phyloP scores from a whole-genome alignment of 2,113 vertebrate genomes.

The Cyanoramphus novaezelandiae region DNA sequence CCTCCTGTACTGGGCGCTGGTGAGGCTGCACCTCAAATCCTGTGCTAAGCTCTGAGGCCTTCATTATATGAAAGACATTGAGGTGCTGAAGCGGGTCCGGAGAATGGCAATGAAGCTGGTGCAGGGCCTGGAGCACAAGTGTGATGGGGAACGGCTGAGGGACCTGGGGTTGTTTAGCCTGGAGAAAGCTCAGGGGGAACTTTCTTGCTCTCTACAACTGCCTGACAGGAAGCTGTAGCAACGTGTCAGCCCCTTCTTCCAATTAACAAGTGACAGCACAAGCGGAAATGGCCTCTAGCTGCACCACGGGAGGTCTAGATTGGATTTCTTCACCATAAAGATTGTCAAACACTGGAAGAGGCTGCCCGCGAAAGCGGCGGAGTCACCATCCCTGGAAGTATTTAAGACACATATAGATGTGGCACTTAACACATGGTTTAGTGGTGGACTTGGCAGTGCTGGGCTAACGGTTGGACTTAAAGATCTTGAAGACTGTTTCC shows the following conservation, averaged over 20 bases:
- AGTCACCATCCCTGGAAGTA: not conserved
- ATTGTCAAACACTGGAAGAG: not conserved
- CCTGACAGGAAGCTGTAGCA: not conserved
- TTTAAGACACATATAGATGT: not conserved
- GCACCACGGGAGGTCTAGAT: not conserved
- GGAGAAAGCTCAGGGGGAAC: not conserved
- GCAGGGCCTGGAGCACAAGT: not conserved
- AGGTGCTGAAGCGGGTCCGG: accelerated
- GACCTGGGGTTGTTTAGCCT: not conserved
- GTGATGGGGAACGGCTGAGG: not conserved
- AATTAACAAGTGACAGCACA: not conserved
- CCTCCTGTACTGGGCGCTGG: not conserved
- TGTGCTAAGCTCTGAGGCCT: not conserved
- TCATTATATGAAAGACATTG: not conserved
- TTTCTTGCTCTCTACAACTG: not conserved
- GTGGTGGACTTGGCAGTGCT: not conserved
- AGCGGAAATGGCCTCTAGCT: not conserved
- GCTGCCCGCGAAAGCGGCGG: not conserved
- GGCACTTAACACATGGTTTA: not conserved
- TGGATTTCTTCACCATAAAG: not conserved
- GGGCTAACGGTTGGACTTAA: accelerated
- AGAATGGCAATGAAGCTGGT: not conserved
- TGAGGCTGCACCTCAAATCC: not conserved
- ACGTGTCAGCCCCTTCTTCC: not conserved
- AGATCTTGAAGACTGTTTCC: not conserved